Conservation (phyloP, 2,888 invertebrate genomes). For the Spialia ferax region DNA sequence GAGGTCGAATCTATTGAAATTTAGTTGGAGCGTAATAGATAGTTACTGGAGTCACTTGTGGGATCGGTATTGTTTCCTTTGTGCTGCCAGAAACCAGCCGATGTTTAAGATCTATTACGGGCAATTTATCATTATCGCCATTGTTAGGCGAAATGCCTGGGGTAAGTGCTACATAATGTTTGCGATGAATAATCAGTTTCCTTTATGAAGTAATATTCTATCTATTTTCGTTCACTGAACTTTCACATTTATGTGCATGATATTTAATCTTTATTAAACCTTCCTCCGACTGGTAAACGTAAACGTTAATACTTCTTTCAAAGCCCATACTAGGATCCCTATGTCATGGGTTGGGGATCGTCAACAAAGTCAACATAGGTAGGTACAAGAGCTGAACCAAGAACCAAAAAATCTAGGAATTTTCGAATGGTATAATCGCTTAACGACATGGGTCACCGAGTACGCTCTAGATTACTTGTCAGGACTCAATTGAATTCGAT, state of each 20-base stretch:
- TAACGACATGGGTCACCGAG: no score
- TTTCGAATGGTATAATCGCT: no score
- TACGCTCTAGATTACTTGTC: no score
- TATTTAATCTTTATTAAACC: no score
- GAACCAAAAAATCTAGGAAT: no score
- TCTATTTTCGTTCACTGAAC: neutral
- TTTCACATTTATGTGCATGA: neutral
- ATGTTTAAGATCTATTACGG: slow-evolving; percentile 45
- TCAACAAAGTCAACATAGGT: no score
- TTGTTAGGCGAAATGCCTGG: slow-evolving; percentile 43
- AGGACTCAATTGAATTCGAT: no score
- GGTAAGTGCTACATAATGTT: slow-evolving; percentile 38
- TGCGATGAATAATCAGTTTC: slow-evolving; percentile 28
- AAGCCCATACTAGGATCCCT: no score
- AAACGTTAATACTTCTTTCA: no score
- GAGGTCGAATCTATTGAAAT: slow-evolving; percentile 48
- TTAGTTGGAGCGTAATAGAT: slow-evolving; percentile 43
- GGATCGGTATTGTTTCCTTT: slow-evolving; percentile 48
- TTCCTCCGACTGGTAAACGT: no score
- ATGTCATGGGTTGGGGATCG: no score
- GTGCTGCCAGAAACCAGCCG: slow-evolving; percentile 42
- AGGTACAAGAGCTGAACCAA: no score
- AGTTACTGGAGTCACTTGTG: slow-evolving; percentile 46
- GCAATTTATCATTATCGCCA: slow-evolving; percentile 45
- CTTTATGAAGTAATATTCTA: slow-evolving; percentile 3